phyloP scores from a whole-genome alignment of 2,888 invertebrate species.

The Crossocerus cetratus region DNA sequence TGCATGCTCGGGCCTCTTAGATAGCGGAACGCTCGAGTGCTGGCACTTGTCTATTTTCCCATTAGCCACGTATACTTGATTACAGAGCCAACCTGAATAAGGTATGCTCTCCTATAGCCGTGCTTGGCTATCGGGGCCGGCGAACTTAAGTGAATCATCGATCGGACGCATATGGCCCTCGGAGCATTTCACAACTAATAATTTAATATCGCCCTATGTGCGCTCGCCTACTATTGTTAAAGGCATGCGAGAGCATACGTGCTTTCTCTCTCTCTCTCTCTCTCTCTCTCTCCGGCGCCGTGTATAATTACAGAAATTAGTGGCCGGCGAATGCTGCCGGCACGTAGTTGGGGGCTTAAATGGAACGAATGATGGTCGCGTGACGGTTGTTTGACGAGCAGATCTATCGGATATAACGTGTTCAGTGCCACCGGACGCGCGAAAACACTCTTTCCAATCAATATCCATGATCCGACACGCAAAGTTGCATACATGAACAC shows the following conservation, averaged over 20 bases:
- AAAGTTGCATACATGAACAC: not conserved
- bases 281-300: too few species aligned
- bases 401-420: too few species aligned
- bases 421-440: too few species aligned
- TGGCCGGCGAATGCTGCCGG: too few species aligned
- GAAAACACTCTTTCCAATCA: too few species aligned
- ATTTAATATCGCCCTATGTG: slow-evolving; percentile 28
- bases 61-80: slow-evolving; percentile 65
- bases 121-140: slow-evolving; percentile 36
- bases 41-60: slow-evolving; percentile 66
- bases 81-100: slow-evolving; percentile 55
- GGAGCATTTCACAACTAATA: slow-evolving; percentile 45
- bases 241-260: not conserved
- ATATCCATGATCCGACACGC: not conserved
- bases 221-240: slow-evolving; percentile 19
- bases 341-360: too few species aligned
- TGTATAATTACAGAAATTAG: too few species aligned
- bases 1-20: slow-evolving; percentile 38
- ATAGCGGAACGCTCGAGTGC: slow-evolving; percentile 55
- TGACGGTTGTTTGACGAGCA: too few species aligned
- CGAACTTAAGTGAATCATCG: slow-evolving; percentile 53
- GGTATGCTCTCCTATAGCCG: slow-evolving; percentile 16
- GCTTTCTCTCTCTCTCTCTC: not conserved
- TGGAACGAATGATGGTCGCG: too few species aligned
- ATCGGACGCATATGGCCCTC: slow-evolving; percentile 48